Evolutionary conservation across 2,113 vertebrate species (phyloP).

Genomic region (Cygnus atratus): DNA sequence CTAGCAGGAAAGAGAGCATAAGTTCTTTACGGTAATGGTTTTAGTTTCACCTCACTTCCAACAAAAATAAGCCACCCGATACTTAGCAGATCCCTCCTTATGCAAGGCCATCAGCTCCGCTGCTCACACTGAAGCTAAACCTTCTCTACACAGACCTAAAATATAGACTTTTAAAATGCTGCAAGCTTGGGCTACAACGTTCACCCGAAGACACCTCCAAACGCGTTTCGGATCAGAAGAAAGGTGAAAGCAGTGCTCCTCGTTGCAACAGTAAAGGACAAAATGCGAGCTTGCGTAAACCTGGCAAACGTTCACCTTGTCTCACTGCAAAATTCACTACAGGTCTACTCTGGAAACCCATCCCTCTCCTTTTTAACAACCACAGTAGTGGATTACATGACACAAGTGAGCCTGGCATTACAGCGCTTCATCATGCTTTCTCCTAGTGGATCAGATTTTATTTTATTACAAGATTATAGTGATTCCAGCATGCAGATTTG

Average conservation of each 20-base stretch:
- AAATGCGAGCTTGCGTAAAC: not conserved
- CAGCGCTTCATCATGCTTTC: not conserved
- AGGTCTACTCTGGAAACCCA: not conserved
- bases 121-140: slow-evolving; percentile 17
- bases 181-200: slow-evolving; percentile 1
- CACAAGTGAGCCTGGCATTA: not conserved
- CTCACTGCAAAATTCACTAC: not conserved
- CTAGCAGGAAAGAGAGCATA: slow-evolving; percentile 37
- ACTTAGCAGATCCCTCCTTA: slow-evolving; percentile 46
- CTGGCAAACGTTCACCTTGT: not conserved
- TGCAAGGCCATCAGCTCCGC: not conserved
- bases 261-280: not conserved
- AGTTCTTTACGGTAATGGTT: slow-evolving; percentile 48
- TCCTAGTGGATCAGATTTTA: not conserved
- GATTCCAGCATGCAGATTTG: slow-evolving; percentile 55
- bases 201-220: not conserved
- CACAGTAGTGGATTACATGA: not conserved
- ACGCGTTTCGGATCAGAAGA: not conserved
- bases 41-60: slow-evolving; percentile 8
- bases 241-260: not conserved
- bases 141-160: slow-evolving; percentile 38
- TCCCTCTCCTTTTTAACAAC: not conserved
- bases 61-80: slow-evolving; percentile 58
- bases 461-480: slow-evolving; percentile 26
- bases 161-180: slow-evolving; percentile 11